Percentiles rank a stretch among this genome's conserved stretches.
Evolutionary conservation across 1,140 invertebrate genomes (phyloP).

Genomic region (Lepidurus packardi): DNA sequence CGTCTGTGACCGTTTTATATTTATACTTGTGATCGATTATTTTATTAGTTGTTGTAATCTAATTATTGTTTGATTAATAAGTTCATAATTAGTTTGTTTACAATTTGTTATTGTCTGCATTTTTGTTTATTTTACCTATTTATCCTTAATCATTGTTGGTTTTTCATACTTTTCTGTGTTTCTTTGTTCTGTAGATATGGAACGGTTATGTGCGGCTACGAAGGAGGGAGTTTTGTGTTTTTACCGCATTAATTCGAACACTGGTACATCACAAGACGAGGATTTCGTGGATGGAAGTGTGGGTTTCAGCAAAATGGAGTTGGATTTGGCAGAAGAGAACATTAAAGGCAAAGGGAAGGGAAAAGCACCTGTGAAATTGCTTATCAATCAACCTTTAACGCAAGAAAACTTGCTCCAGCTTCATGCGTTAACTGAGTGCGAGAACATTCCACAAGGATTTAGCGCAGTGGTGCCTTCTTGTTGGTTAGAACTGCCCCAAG

Average conservation of each 20-base stretch:
- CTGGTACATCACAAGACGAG: conserved; percentile 31
- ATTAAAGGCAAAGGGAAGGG: conserved; percentile 25
- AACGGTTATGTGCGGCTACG: conserved; percentile 74
- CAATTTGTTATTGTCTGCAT: background rate
- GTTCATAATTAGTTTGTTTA: too few species aligned
- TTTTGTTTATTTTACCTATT: too few species aligned
- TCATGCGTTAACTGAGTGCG: conserved; percentile 60
- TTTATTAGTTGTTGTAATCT: too few species aligned
- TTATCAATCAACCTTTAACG: conserved; percentile 53
- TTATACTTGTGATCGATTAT: too few species aligned
- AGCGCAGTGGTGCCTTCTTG: conserved; percentile 36
- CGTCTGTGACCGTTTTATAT: too few species aligned
- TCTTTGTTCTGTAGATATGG: conserved; percentile 57
- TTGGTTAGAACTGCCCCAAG: conserved; percentile 85
- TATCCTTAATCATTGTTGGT: background rate
- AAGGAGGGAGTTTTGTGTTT: conserved; percentile 72
- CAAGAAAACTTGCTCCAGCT: conserved; percentile 53
- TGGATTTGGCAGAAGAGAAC: conserved; percentile 29
- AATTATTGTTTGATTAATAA: too few species aligned
- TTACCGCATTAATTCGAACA: conserved; percentile 47
- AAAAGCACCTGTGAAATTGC: conserved; percentile 43
- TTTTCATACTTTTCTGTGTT: conserved; percentile 33
- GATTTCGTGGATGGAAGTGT: conserved; percentile 28
- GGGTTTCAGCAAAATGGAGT: conserved; percentile 29
- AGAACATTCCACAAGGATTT: conserved; percentile 49